phyloP scores from a whole-genome alignment of 2,888 invertebrate genomes.

The Torymus auratus region DNA sequence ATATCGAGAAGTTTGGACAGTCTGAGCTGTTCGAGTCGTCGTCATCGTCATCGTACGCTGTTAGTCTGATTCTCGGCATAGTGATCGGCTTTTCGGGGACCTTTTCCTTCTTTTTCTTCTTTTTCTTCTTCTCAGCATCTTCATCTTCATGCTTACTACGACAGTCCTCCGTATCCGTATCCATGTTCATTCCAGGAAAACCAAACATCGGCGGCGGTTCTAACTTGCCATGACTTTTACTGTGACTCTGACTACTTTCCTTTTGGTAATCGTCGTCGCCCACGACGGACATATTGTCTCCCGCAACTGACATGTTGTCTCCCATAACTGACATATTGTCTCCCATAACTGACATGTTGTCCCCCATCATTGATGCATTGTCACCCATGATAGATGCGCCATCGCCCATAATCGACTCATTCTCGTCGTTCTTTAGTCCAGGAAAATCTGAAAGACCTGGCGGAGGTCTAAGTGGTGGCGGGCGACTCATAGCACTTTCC shows the following conservation, averaged over 20 bases:
- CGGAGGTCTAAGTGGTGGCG: constrained; percentile 60
- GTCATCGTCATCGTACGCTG: constrained; percentile 74
- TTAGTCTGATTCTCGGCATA: constrained; percentile 63
- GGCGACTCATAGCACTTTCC: not conserved
- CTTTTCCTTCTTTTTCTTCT: constrained; percentile 6
- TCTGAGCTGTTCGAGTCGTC: constrained; percentile 81
- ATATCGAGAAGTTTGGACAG: constrained; percentile 91
- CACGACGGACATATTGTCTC: constrained; percentile 38
- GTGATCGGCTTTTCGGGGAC: not conserved
- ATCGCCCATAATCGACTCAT: constrained; percentile 54
- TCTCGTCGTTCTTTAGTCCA: constrained; percentile 58
- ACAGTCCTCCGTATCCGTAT: constrained; percentile 33
- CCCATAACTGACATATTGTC: constrained; percentile 43
- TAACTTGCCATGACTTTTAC: too few species aligned
- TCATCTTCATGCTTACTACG: not conserved
- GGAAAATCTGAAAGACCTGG: constrained; percentile 62
- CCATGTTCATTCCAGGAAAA: constrained; percentile 46
- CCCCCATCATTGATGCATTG: constrained; percentile 36
- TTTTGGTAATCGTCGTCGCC: constrained; percentile 25
- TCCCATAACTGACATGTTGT: constrained; percentile 38
- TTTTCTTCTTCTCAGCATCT: not conserved
- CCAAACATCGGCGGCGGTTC: constrained; percentile 48
- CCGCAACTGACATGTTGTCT: constrained; percentile 40
- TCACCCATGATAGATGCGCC: constrained; percentile 37
- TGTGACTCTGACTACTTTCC: not conserved